phyloP scores from a whole-genome alignment of 2,113 vertebrate species.

The Grus americana region DNA sequence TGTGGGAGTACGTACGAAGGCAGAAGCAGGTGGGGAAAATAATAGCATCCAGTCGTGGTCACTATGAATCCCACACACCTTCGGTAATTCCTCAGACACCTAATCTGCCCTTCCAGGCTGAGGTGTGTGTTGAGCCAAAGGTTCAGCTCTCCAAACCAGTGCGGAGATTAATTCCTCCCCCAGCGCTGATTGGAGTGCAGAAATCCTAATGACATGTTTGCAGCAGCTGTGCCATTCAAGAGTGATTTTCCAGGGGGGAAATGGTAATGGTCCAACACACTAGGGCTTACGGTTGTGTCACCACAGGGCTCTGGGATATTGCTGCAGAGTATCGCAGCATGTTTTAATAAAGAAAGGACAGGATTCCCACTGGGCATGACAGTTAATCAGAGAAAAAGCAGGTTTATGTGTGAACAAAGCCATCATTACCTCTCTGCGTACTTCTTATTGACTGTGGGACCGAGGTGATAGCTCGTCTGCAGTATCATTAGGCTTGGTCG shows the following conservation, averaged over 20 bases:
- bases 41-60: constrained; percentile 39
- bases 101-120: constrained; percentile 59
- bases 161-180: constrained; percentile 42
- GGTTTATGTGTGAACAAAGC: constrained; percentile 62
- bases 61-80: constrained; percentile 58
- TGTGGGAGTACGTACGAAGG: neutral
- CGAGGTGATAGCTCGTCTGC: constrained; percentile 10
- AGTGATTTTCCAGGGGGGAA: constrained; percentile 65
- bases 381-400: constrained; percentile 65
- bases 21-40: constrained; percentile 48
- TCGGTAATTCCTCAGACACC: constrained; percentile 53
- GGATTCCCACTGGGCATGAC: constrained; percentile 54
- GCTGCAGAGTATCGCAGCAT: constrained; percentile 47
- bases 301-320: constrained; percentile 58
- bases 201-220: constrained; percentile 63
- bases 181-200: constrained; percentile 41
- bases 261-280: constrained; percentile 59
- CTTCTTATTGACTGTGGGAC: neutral
- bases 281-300: constrained; percentile 48
- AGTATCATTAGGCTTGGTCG: constrained; percentile 13
- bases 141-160: constrained; percentile 34
- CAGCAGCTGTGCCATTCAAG: constrained; percentile 62
- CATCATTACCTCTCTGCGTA: constrained; percentile 44
- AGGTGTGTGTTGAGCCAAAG: constrained; percentile 39
- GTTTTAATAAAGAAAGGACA: constrained; percentile 67